phyloP scores from a whole-genome alignment of 1,140 invertebrate species.

The Lepidurus apus region DNA sequence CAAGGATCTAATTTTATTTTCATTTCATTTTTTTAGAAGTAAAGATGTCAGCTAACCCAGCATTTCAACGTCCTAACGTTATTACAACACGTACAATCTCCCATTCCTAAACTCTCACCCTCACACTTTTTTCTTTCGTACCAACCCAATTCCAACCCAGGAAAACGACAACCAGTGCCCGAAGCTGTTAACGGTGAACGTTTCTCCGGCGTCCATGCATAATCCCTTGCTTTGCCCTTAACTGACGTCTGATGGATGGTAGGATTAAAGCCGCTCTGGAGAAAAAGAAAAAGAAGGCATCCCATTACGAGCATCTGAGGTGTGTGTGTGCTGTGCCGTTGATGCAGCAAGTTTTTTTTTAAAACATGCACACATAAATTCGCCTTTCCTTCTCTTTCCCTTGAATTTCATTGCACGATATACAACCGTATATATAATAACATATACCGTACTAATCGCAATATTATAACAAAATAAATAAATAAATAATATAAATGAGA shows the following conservation, averaged over 20 bases:
- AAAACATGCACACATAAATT: not conserved
- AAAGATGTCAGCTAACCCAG: not conserved
- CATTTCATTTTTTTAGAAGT: too few species aligned
- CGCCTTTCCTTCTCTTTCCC: too few species aligned
- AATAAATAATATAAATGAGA: too few species aligned
- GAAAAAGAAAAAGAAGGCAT: not conserved
- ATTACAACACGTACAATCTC: not conserved
- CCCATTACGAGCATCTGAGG: slow-evolving; percentile 12
- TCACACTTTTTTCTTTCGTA: not conserved
- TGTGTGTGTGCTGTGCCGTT: not conserved
- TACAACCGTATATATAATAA: too few species aligned
- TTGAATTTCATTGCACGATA: too few species aligned
- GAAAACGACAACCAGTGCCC: not conserved
- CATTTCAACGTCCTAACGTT: not conserved
- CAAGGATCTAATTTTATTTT: not conserved
- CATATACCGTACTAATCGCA: too few species aligned
- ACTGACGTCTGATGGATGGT: slow-evolving; percentile 13
- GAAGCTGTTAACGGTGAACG: slow-evolving; percentile 18
- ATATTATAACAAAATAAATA: too few species aligned
- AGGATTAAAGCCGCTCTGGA: not conserved
- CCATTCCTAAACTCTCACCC: not conserved
- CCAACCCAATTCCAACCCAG: not conserved
- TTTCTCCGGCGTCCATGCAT: slow-evolving; percentile 17
- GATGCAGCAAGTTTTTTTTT: not conserved
- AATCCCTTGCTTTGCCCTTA: slow-evolving; percentile 14